phyloP scores from a whole-genome alignment of 2,797 vertebrate species.

The Smutsia temminckii region DNA sequence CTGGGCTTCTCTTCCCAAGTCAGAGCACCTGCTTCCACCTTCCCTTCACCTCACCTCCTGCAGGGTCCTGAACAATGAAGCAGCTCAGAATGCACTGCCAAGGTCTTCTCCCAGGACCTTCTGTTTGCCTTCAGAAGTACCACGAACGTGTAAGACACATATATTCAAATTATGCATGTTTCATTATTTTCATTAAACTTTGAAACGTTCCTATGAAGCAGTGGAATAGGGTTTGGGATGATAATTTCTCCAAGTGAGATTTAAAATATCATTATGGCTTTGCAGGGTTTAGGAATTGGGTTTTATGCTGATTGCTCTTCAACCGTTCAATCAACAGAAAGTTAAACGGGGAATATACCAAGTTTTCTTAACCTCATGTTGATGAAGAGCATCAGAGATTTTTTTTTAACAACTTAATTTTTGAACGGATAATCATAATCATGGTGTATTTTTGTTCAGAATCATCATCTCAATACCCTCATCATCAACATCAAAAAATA shows the following conservation, averaged over 20 bases:
- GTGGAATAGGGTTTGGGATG: background rate
- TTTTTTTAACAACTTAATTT: background rate
- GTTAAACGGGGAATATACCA: background rate
- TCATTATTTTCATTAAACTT: background rate
- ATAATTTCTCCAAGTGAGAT: slow-evolving; percentile 4
- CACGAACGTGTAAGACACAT: background rate
- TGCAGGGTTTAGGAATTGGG: slow-evolving; percentile 21
- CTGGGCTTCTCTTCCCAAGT: background rate
- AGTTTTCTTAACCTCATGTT: slow-evolving; percentile 34
- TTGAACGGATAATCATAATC: slow-evolving; percentile 31
- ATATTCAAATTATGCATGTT: background rate
- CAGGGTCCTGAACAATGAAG: background rate
- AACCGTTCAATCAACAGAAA: background rate
- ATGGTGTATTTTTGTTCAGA: background rate
- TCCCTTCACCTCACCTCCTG: background rate
- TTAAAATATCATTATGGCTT: slow-evolving; percentile 9
- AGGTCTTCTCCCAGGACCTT: background rate
- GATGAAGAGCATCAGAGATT: background rate
- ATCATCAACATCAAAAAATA: background rate
- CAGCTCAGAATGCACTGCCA: background rate
- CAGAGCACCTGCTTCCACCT: background rate
- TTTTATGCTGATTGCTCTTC: slow-evolving; percentile 32
- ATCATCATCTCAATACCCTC: background rate
- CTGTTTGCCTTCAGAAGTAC: background rate
- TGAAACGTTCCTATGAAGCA: background rate